phyloP scores from a whole-genome alignment of 2,888 invertebrate genomes.

The Drosophila helvetica region DNA sequence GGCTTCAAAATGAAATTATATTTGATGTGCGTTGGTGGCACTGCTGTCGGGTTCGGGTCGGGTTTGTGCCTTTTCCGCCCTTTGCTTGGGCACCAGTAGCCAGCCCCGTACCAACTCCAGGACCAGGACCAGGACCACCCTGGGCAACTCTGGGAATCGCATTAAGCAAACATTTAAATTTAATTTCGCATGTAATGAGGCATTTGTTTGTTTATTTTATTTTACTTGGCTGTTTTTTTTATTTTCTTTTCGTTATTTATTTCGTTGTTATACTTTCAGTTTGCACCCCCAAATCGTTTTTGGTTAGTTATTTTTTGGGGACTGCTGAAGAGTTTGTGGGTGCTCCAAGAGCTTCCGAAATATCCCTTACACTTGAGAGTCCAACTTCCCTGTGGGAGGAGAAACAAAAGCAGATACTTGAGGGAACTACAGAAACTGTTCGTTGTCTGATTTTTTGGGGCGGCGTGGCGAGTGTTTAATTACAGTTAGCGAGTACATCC shows the following conservation, averaged over 20 bases:
- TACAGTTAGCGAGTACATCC: conserved; percentile 27
- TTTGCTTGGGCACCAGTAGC: conserved; percentile 15
- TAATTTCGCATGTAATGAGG: conserved; percentile 83
- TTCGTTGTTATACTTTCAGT: conserved; percentile 7
- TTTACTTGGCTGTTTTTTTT: conserved; percentile 35
- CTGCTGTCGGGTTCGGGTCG: background rate
- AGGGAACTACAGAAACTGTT: background rate
- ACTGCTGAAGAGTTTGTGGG: conserved; percentile 13
- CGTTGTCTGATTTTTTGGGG: conserved; percentile 13
- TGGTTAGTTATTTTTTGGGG: conserved; percentile 22
- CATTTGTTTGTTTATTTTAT: conserved; percentile 77
- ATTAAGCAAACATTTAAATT: conserved; percentile 82
- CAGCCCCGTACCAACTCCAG: background rate
- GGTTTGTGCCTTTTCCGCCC: conserved; percentile 55
- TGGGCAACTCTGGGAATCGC: conserved; percentile 64
- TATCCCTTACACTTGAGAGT: background rate
- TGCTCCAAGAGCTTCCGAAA: background rate
- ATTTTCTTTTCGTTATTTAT: no score
- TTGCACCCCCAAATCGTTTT: conserved; percentile 12
- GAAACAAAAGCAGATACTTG: conserved; percentile 19
- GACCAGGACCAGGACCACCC: conserved; percentile 15
- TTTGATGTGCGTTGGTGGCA: conserved; percentile 66
- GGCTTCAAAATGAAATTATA: conserved; percentile 79
- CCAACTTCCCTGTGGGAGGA: background rate
- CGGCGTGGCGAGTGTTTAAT: conserved; percentile 30